Base-by-base conservation (phyloP, 2,113 vertebrate genomes). In the Pseudorhombus dupliciocellatus region DNA sequence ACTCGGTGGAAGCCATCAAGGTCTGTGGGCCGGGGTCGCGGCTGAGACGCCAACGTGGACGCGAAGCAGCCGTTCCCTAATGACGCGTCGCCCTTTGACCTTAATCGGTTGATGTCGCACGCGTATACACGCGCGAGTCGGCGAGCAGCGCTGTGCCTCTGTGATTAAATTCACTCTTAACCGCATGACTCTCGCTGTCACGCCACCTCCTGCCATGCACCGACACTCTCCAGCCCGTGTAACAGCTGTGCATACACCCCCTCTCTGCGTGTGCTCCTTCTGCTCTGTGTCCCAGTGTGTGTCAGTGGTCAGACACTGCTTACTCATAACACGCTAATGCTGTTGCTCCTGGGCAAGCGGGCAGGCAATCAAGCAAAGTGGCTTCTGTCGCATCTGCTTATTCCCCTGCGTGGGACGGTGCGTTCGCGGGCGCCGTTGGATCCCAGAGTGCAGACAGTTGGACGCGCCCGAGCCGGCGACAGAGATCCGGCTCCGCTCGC, bases 1-100 rank as follows among this genome's bases (percentile, higher is more conserved):
- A 99, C 89, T 95, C 97, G 0, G 94, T 99, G 84, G 97, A 99
- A 91, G 97, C 97, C 88, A 98, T 99, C 80, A 99, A 99, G 97
- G 97, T 99, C 76, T 87, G 93, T 90, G 55, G 61, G 57, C 21
- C 21, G 1, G 44, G 57, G 64, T 72, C 5, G n/a, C 30, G 3
- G 20, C 14, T 5, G 54, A 57, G 74, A 40, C 50, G 71, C n/a
- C n/a, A n/a, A n/a, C 7, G 20, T 3, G 28, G 69, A 56, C 25
- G 56, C 56, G 59, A 62, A 73, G 55, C 40, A 40, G 67, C 50
- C 26, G 55, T 68, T 77, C 72, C 9, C n/a, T n/a, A n/a, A n/a
- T 52, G 40, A 55, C 56, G 40, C 76, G 76, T 61, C 48, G 44
- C 68, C 59, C 34, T 82, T 56, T 22, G 59, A 34, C 34, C 75